These are phyloP conservation scores for Brachyrhaphis roseni DNA, from an alignment of 2,797 vertebrate genomes.

Conservation along the genomic window DNA sequence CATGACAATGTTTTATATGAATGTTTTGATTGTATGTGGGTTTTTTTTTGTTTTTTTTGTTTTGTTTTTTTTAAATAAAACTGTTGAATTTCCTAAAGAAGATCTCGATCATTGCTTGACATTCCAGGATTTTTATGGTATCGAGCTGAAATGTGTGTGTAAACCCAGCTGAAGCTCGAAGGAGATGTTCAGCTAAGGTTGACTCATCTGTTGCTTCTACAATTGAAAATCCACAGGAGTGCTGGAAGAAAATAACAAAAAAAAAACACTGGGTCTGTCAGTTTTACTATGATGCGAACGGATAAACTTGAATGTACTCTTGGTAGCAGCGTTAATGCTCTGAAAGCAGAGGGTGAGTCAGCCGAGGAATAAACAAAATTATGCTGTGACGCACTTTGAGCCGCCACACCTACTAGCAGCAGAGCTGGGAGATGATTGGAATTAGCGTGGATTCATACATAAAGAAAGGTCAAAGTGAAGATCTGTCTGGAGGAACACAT, in stretches of 20 bases:
- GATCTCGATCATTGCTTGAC: not conserved
- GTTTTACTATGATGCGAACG: not conserved
- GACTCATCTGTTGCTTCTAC: constrained; percentile 36
- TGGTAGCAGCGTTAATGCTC: constrained; percentile 48
- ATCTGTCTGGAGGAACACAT: not conserved
- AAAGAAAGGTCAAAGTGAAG: constrained; percentile 5
- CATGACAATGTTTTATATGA: constrained; percentile 69
- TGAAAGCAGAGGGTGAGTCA: constrained; percentile 70
- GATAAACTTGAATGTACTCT: constrained; percentile 39
- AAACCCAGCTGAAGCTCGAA: not conserved
- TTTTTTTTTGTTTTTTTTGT: constrained; percentile 42
- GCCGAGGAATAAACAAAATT: constrained; percentile 64
- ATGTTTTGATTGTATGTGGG: constrained; percentile 65
- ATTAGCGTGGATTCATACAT: constrained; percentile 29
- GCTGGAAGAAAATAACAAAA: not conserved
- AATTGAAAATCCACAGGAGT: constrained; percentile 25
- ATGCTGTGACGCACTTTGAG: constrained; percentile 65
- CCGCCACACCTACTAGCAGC: constrained; percentile 66
- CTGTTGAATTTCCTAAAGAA: constrained; percentile 43
- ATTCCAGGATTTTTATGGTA: not conserved
- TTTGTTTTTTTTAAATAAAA: constrained; percentile 66
- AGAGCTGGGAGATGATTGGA: constrained; percentile 54
- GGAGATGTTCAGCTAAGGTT: constrained; percentile 8
- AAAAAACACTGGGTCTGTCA: constrained; percentile 5
- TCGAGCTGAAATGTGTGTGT: not conserved